Percentiles rank a stretch among this genome's conserved stretches.
phyloP scores from a whole-genome alignment of 1,140 invertebrate species.

The Aphelinus certus region DNA sequence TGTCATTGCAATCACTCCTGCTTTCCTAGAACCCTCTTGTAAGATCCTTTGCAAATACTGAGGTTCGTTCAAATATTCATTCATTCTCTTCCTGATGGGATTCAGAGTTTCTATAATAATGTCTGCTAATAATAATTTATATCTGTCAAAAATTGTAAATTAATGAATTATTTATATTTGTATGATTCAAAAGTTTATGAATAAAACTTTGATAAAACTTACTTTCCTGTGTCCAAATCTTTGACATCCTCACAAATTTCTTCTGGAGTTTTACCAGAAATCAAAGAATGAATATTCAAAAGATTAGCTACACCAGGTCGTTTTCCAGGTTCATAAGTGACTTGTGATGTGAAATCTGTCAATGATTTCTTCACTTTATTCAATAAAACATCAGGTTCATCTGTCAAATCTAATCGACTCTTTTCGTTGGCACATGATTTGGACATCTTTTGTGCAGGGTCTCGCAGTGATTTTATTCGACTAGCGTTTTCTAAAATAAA shows the following conservation, averaged over 20 bases:
- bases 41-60: conserved; percentile 76
- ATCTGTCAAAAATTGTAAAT: conserved; percentile 63
- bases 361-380: conserved; percentile 91
- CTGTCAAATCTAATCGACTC: conserved; percentile 83
- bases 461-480: conserved; percentile 81
- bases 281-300: conserved; percentile 83
- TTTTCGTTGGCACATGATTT: conserved; percentile 88
- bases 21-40: conserved; percentile 75
- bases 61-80: conserved; percentile 70
- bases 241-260: conserved; percentile 77
- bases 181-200: conserved; percentile 20
- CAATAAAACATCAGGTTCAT: conserved; percentile 79
- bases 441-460: conserved; percentile 96
- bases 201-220: conserved; percentile 44
- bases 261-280: conserved; percentile 75
- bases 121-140: conserved; percentile 82
- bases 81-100: conserved; percentile 76
- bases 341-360: conserved; percentile 88
- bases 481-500: conserved; percentile 65
- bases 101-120: conserved; percentile 75
- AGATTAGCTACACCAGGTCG: conserved; percentile 92
- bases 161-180: neutral
- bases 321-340: conserved; percentile 81
- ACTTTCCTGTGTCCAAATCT: conserved; percentile 78
- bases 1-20: conserved; percentile 72